phyloP scores from a whole-genome alignment of 1,140 invertebrate genomes.

The Drosophila carrolli region DNA sequence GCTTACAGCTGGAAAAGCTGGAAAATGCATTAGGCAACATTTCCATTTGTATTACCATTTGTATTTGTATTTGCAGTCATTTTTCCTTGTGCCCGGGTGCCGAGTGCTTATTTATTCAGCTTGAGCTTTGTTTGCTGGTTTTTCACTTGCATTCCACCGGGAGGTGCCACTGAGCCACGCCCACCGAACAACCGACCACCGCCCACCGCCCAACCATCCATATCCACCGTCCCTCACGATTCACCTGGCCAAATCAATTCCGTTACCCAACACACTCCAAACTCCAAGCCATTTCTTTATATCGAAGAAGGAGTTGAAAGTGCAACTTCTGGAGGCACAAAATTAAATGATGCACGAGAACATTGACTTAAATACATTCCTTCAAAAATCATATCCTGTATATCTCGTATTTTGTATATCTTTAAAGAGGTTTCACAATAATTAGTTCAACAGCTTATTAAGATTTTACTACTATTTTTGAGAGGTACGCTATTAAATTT shows the following conservation, averaged over 20 bases:
- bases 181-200: neutral
- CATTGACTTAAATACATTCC: too few species aligned
- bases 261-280: slow-evolving; percentile 12
- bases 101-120: slow-evolving; percentile 66
- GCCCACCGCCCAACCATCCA: neutral
- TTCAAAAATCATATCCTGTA: too few species aligned
- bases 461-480: too few species aligned
- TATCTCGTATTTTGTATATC: too few species aligned
- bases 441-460: too few species aligned
- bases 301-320: neutral
- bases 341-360: neutral
- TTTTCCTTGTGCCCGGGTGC: slow-evolving; percentile 34
- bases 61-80: slow-evolving; percentile 46
- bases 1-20: slow-evolving; percentile 4
- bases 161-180: neutral
- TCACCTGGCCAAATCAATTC: slow-evolving; percentile 19
- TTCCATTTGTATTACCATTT: slow-evolving; percentile 59
- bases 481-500: too few species aligned
- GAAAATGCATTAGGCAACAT: slow-evolving; percentile 39
- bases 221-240: neutral
- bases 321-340: neutral
- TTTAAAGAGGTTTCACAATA: too few species aligned
- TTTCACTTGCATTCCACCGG: slow-evolving; percentile 35
- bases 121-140: slow-evolving; percentile 37
- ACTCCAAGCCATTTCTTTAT: neutral